These are phyloP conservation scores for Diaperis boleti DNA, from an alignment of 2,888 invertebrate genomes.

Conservation along the genomic window DNA sequence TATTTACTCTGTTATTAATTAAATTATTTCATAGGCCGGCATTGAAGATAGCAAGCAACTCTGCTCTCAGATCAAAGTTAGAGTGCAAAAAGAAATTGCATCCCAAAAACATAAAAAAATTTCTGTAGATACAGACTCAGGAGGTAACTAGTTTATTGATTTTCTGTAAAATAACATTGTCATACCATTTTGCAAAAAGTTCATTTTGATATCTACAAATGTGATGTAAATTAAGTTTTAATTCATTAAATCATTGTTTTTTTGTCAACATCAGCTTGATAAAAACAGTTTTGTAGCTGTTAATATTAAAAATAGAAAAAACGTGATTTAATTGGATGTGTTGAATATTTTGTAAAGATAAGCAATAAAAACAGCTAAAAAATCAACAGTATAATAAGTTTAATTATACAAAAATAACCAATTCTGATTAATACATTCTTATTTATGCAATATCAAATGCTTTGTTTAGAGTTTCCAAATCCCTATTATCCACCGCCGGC, in stretches of 20 bases:
- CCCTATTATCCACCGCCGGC: conserved; percentile 72
- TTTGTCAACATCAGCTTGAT: conserved; percentile 3
- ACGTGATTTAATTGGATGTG: conserved; percentile 23
- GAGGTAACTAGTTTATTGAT: conserved; percentile 26
- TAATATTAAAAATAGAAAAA: conserved; percentile 16
- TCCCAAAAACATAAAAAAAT: conserved; percentile 58
- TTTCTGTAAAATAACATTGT: conserved; percentile 12
- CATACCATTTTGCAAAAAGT: conserved; percentile 15
- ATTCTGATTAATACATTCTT: conserved; percentile 42
- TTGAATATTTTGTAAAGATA: conserved; percentile 36
- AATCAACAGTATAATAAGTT: conserved; percentile 32
- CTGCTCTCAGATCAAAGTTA: conserved; percentile 72
- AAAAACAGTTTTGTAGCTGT: conserved; percentile 10
- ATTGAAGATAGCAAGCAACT: conserved; percentile 78
- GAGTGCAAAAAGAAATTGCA: conserved; percentile 67
- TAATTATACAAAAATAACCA: conserved; percentile 47
- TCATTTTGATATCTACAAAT: conserved; percentile 30
- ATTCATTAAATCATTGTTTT: conserved; percentile 16
- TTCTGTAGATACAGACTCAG: conserved; percentile 30
- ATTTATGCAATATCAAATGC: conserved; percentile 72
- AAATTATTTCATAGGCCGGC: conserved; percentile 68
- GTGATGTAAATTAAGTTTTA: conserved; percentile 40
- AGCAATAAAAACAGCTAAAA: conserved; percentile 33
- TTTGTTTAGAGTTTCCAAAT: conserved; percentile 73
- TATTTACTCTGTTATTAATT: not conserved